phyloP scores from a whole-genome alignment of 2,797 vertebrate species.

The Psittacula derbiana region DNA sequence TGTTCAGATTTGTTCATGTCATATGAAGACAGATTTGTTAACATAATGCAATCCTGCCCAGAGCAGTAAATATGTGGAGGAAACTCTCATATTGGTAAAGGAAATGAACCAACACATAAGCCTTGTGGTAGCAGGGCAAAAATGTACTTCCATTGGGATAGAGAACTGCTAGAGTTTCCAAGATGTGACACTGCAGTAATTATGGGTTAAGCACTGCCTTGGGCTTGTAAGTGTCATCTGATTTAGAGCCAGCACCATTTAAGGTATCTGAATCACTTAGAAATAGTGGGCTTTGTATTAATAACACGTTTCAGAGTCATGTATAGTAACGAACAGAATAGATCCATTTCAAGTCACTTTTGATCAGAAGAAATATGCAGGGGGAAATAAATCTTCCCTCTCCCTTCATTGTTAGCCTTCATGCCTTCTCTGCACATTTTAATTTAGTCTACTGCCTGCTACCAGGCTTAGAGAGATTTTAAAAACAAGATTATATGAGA shows the following conservation, averaged over 20 bases:
- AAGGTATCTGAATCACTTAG: constrained; percentile 74
- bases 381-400: not conserved
- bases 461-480: constrained; percentile 1
- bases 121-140: constrained; percentile 77
- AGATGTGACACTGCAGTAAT: constrained; percentile 89
- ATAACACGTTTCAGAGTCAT: constrained; percentile 44
- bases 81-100: constrained; percentile 90
- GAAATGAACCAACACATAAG: constrained; percentile 92
- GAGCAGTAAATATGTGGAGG: constrained; percentile 89
- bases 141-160: constrained; percentile 86
- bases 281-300: constrained; percentile 57
- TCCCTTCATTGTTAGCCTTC: not conserved
- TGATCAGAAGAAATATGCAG: not conserved
- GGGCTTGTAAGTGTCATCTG: constrained; percentile 84
- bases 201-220: constrained; percentile 95
- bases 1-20: constrained; percentile 32
- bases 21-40: constrained; percentile 59
- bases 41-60: constrained; percentile 76
- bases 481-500: not conserved
- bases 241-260: constrained; percentile 84
- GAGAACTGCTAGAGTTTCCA: constrained; percentile 87
- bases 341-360: not conserved
- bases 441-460: not conserved
- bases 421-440: not conserved
- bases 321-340: constrained; percentile 12